Base-by-base conservation (phyloP, 2,888 invertebrate genomes). In the Lissocephala sabroskyi region DNA sequence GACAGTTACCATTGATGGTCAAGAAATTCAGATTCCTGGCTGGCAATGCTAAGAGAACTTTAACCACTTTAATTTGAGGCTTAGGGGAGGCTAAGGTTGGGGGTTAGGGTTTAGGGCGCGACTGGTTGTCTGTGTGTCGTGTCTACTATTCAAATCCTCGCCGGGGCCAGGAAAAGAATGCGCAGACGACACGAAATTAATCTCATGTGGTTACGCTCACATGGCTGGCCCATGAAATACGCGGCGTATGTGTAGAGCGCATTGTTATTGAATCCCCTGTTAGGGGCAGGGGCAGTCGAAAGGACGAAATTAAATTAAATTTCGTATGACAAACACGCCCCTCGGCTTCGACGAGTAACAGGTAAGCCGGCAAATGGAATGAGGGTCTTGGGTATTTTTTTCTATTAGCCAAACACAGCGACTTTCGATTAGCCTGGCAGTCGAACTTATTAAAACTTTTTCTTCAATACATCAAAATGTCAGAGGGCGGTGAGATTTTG, bases 171-270 rank as follows among this genome's bases (percentile, higher is more conserved):
- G 45, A 59, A 64, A 64, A 56, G 62, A 76, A 59, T 59, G 55
- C 51, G 47, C 74, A 76, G 74, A 62, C n/a, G n/a, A n/a, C 68
- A 68, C 62, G 60, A 62, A 76, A 70, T 70, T 76, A 70, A 76
- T 76, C 74, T 70, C 68, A 54, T 68, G 68, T 65, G 68, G 75
- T 19, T 62, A n/a, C 52, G 47, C 50, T 26, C 44, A 40, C 26
- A 44, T 14, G 13, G 18, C 37, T 46, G 26, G 26, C 30, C 41
- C 16, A 23, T 45, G 56, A 56, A 30, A 48, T 48, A 52, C 67
- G 41, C 54, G 62, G 68, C 74, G 68, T 76, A 70, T 70, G 77
- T 65, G 76, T 62, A 67, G 37, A 18, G 54, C 52, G 32, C 47
- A 42, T 47, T 47, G 36, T 39, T 4, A 23, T 23, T 23, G n/a